A percentile compares a stretch with the other conserved stretches of the same genome.
Conservation (phyloP, 1,140 invertebrate genomes). For the Drosophila jambulina region DNA sequence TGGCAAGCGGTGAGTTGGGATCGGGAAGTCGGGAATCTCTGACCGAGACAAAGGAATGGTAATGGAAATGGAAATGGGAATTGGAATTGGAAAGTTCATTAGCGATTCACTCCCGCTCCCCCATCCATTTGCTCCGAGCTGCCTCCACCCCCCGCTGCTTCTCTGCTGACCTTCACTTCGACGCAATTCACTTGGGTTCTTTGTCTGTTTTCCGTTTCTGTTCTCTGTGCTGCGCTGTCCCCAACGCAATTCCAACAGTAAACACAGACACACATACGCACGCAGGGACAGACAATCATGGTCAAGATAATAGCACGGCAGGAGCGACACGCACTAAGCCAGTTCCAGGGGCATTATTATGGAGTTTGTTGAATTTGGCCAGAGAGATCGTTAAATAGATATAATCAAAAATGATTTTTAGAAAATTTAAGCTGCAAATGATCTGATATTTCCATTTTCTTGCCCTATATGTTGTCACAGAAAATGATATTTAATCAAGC, state of each 20-base stretch:
- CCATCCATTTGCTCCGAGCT: background rate
- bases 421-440: background rate
- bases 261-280: slow-evolving; percentile 17
- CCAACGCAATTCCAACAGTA: slow-evolving; percentile 54
- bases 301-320: slow-evolving; percentile 14
- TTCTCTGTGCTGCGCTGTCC: slow-evolving; percentile 39
- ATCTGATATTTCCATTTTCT: background rate
- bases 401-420: background rate
- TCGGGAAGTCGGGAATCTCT: slow-evolving; percentile 11
- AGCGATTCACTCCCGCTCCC: slow-evolving; percentile 32
- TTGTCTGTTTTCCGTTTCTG: slow-evolving; percentile 60
- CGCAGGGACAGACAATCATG: background rate
- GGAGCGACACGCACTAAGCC: background rate
- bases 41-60: slow-evolving; percentile 57
- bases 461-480: background rate
- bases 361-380: background rate
- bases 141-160: background rate
- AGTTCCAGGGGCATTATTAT: background rate
- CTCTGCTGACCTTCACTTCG: slow-evolving; percentile 61
- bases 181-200: slow-evolving; percentile 61
- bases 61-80: slow-evolving; percentile 38
- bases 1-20: slow-evolving; percentile 87
- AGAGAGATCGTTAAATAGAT: background rate
- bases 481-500: background rate
- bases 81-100: slow-evolving; percentile 53